Evolutionary conservation across 2,888 invertebrate species (phyloP).

Genomic region (Abscondita cerata): DNA sequence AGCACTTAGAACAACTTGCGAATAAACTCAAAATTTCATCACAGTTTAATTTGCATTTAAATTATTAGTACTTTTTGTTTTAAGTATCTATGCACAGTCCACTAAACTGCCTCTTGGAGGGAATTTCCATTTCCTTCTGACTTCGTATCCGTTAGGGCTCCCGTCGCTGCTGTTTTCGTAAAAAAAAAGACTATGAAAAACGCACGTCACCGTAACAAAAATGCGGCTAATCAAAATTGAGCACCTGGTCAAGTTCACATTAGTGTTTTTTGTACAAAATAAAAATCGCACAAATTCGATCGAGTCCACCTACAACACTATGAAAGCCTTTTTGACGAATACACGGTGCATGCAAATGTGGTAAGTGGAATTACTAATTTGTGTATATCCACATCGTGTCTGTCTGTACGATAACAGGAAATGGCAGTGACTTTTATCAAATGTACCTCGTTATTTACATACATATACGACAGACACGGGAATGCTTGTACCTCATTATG

Average conservation of each 20-base stretch:
- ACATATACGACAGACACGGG: constrained; percentile 48
- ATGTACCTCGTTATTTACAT: constrained; percentile 50
- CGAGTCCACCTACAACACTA: constrained; percentile 20
- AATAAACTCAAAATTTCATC: no score
- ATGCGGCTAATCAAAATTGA: constrained; percentile 55
- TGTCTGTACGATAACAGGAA: constrained; percentile 52
- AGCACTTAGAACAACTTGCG: no score
- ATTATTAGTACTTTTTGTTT: constrained; percentile 16
- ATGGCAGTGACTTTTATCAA: constrained; percentile 57
- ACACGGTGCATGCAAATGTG: constrained; percentile 12
- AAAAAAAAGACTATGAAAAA: neutral
- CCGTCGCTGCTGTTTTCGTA: constrained; percentile 44
- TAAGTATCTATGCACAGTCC: constrained; percentile 48
- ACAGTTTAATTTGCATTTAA: constrained; percentile 13
- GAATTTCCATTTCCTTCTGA: constrained; percentile 57
- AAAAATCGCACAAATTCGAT: constrained; percentile 28
- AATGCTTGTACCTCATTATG: constrained; percentile 17
- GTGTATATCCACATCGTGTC: constrained; percentile 39
- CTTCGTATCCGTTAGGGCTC: constrained; percentile 52
- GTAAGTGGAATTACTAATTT: constrained; percentile 26
- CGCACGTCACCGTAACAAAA: constrained; percentile 3
- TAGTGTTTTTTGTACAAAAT: constrained; percentile 27
- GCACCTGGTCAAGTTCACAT: constrained; percentile 54
- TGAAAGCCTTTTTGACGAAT: neutral
- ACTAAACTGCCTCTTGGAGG: constrained; percentile 55